Percentiles rank a stretch among this genome's conserved stretches.
These are phyloP conservation scores for Papilio gigon DNA, from an alignment of 2,888 invertebrate species.

Conservation along the genomic window DNA sequence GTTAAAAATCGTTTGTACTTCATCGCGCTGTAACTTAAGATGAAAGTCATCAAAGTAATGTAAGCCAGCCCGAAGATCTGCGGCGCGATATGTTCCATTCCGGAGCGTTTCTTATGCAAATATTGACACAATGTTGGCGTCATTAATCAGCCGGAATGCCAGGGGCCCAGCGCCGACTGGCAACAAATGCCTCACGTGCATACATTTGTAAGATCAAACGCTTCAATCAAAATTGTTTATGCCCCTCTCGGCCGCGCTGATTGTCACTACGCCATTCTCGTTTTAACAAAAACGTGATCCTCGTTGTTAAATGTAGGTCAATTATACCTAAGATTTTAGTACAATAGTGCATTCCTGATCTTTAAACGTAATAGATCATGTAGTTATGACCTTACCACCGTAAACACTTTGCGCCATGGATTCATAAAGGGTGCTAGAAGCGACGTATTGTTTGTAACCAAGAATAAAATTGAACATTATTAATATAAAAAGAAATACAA, in stretches of 20 bases:
- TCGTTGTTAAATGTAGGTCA: neutral
- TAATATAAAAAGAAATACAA: no score
- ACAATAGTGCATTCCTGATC: neutral
- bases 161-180: constrained; percentile 55
- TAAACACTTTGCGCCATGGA: no score
- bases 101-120: constrained; percentile 81
- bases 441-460: no score
- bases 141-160: constrained; percentile 77
- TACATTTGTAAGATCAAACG: constrained; percentile 42
- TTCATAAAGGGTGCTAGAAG: no score
- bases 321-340: neutral
- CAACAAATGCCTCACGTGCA: constrained; percentile 49
- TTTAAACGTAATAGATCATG: no score
- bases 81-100: constrained; percentile 73
- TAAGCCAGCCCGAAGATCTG: constrained; percentile 65
- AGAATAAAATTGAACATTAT: no score
- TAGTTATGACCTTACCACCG: no score
- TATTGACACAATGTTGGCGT: constrained; percentile 77
- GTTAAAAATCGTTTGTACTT: constrained; percentile 44
- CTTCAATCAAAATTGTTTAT: constrained; percentile 37
- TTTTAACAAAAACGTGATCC: neutral
- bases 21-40: constrained; percentile 54
- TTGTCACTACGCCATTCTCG: constrained; percentile 1
- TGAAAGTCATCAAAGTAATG: constrained; percentile 70
- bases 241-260: constrained; percentile 10